Evolutionary conservation across 2,113 vertebrate species (phyloP), one percentile per base, ranked within the genome.

Genomic region (Daboia siamensis): DNA sequence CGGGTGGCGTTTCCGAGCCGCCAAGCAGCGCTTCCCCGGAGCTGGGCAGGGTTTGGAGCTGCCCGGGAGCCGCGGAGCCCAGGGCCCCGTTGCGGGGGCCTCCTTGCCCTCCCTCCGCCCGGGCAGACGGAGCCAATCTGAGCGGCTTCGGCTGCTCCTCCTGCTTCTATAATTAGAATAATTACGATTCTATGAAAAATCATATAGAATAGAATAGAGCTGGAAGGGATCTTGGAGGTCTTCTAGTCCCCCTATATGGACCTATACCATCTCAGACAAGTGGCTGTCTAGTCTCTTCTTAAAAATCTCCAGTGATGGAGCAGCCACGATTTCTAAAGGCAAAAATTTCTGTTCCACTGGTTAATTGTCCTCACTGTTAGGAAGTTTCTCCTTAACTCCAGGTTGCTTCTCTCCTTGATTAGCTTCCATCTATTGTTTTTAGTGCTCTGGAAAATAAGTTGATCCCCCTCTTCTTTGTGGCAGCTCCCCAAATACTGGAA

Each of bases 41-140:
- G 64, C 64, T 13, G 11, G 12, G 4, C 1, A 0, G 2, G n/a
- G 5, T 5, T 5, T n/a, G 13, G 1, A 39, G n/a, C 15, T 39
- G 69, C 15, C 20, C 0, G 69, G 8, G 15, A 20, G 0, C 69
- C n/a, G 15, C 13, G 5, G 69, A 39, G 69, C 6, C 12, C 64
- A 33, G 29, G 29, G 29, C 61, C 61, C 12, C 24, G 11, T 5
- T 8, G 57, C 4, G 39, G 39, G 39, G 69, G 69, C 69, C n/a
- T 74, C 69, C 20, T 8, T 2, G 0, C 33, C 33, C 69, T 80
- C 69, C 15, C 64, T 3, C 69, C 69, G 15, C 33, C 33, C 69
- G 55, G 54, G 54, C 8, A 55, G 55, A 55, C 55, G 3, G 33
- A 80, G 33, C 69, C 69, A 80, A 39, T 20, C n/a, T 7, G 33